Base-by-base conservation (phyloP, 2,797 vertebrate species). In the Sebastes ruberrimus region DNA sequence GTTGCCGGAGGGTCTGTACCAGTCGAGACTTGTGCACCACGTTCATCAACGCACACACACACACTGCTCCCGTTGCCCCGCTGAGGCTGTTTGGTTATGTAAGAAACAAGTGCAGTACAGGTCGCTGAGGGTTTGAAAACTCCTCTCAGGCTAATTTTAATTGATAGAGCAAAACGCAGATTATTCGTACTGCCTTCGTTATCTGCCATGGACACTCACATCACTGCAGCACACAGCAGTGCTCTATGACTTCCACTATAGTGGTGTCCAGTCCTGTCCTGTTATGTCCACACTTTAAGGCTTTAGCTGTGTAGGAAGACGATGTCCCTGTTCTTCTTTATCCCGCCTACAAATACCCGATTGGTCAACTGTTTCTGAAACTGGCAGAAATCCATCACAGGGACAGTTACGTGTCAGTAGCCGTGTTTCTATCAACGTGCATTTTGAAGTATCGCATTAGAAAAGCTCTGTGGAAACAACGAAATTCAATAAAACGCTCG, bases 111-210 rank as follows among this genome's bases (percentile, higher is more conserved):
- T 68, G 77, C 67, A 83, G 83, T 5, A 18, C 81, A 86, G 81
- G 82, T 83, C 78, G 69, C 82, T 69, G 35, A 77, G 84, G 84
- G 79, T 89, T 83, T 87, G 69, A 86, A 70, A 84, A 83, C 74
- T 78, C 80, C 76, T 91, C 73, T 90, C 83, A 76, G 88, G 81
- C 83, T 86, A 46, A 78, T 92, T 92, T 89, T 91, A 92, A 91
- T 92, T 92, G 92, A 93, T 82, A 49, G 86, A 88, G 85, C 79
- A 81, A 90, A 91, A 86, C 30, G 49, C 66, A 72, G 76, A 81
- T 90, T 81, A 88, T 87, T 87, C 77, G 23, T 42, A 4, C 80
- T 38, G 80, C 76, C 79, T 84, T 86, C 46, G 76, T 85, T 85
- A 65, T 84, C 56, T 82, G 81, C 76, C 76, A 70, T n/a, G 52